Evolutionary conservation across 2,113 vertebrate genomes (phyloP).

Genomic region (Plectropomus leopardus): DNA sequence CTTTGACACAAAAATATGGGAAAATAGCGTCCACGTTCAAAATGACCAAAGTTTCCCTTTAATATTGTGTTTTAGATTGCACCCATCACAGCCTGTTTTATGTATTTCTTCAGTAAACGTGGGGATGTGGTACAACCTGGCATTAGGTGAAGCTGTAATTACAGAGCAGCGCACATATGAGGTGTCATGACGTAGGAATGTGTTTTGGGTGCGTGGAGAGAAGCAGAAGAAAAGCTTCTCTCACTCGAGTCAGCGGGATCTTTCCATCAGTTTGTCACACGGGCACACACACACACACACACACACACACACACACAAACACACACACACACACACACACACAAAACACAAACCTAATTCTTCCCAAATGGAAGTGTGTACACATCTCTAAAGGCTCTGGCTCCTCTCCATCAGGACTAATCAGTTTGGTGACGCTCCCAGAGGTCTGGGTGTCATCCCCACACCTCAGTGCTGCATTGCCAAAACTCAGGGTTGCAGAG

Average conservation of each 20-base stretch:
- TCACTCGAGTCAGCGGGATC: slow-evolving; percentile 10
- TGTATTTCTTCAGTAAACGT: background rate
- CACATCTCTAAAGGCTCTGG: slow-evolving; percentile 50
- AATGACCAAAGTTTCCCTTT: too few species aligned
- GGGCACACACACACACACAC: slow-evolving; percentile 19
- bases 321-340: slow-evolving; percentile 18
- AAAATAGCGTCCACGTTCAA: too few species aligned
- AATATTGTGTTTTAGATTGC: slow-evolving; percentile 30
- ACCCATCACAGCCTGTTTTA: slow-evolving; percentile 9
- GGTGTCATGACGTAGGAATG: slow-evolving; percentile 75
- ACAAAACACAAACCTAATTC: slow-evolving; percentile 55
- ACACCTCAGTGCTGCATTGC: slow-evolving; percentile 46
- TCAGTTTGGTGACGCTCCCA: slow-evolving; percentile 51
- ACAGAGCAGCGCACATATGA: slow-evolving; percentile 54
- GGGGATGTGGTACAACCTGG: slow-evolving; percentile 50
- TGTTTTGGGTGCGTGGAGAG: slow-evolving; percentile 51
- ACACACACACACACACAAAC: too few species aligned
- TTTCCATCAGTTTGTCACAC: slow-evolving; percentile 47
- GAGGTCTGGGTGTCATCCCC: slow-evolving; percentile 51
- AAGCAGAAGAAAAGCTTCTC: slow-evolving; percentile 36
- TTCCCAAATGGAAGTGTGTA: slow-evolving; percentile 56
- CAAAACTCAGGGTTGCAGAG: slow-evolving; percentile 26
- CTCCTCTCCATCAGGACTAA: slow-evolving; percentile 51
- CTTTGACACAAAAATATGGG: too few species aligned
- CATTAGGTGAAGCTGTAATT: slow-evolving; percentile 69